A percentile compares a stretch with the other conserved stretches of the same genome.
These are phyloP conservation scores for Arizona elegans DNA, from an alignment of 2,113 vertebrate species.

Conservation along the genomic window DNA sequence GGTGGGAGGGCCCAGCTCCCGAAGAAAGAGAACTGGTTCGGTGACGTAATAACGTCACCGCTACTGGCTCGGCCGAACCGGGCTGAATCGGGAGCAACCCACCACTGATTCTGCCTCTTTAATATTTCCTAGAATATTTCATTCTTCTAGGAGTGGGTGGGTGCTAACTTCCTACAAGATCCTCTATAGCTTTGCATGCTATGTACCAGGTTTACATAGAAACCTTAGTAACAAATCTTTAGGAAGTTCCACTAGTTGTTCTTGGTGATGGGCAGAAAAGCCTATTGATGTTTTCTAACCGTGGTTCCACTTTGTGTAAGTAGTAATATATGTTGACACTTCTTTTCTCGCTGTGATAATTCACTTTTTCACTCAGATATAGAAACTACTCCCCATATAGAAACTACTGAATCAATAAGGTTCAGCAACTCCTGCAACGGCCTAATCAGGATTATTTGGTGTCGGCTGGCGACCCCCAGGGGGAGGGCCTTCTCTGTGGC, in stretches of 20 bases:
- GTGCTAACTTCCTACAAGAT: no score
- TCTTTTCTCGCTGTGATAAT: no score
- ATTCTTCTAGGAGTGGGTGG: no score
- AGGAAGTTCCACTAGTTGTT: neutral
- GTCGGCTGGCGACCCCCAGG: no score
- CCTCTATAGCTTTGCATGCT: neutral
- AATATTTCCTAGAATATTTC: no score
- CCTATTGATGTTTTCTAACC: neutral
- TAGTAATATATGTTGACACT: neutral
- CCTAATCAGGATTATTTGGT: neutral
- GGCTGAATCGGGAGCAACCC: no score
- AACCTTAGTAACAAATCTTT: neutral
- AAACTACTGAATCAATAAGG: neutral
- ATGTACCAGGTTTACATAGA: neutral
- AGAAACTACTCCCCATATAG: neutral
- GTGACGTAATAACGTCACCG: no score
- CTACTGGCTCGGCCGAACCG: no score
- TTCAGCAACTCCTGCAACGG: neutral
- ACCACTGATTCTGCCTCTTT: no score
- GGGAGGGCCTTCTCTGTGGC: no score
- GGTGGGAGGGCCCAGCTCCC: no score
- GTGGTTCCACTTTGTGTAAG: neutral
- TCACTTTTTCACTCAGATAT: neutral
- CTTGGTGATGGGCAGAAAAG: neutral
- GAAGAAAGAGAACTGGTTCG: no score